Percentiles rank a stretch among this genome's conserved stretches.
Conservation (phyloP, 23 tunicate species). For the Oikopleura vanhoeffeni region DNA sequence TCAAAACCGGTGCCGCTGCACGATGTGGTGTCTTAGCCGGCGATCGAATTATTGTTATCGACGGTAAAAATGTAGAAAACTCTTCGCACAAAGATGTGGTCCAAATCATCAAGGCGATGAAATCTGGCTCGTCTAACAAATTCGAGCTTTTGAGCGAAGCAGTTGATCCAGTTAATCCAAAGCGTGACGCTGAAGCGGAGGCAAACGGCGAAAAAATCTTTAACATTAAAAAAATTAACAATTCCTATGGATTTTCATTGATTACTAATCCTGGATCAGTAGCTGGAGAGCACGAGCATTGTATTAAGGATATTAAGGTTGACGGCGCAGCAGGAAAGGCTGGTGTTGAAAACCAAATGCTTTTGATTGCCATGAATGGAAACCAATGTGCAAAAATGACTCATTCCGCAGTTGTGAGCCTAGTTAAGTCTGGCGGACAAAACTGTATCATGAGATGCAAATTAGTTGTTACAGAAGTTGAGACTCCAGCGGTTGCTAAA, state of each 20-base stretch:
- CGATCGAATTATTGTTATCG: background rate
- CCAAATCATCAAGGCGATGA: background rate
- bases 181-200: background rate
- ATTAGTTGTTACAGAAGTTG: too few species aligned
- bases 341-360: background rate
- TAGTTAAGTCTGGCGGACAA: background rate
- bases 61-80: slow-evolving; percentile 5
- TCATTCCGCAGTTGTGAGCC: background rate
- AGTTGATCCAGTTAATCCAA: slow-evolving; percentile 10
- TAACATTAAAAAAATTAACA: background rate
- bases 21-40: background rate
- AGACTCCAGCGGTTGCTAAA: too few species aligned
- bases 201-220: background rate
- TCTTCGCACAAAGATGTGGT: background rate
- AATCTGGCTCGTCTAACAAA: background rate
- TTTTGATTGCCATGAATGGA: background rate
- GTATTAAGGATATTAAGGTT: background rate
- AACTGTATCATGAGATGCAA: background rate
- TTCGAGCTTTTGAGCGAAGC: background rate
- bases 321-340: background rate
- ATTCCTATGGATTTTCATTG: background rate
- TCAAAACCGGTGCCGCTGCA: background rate
- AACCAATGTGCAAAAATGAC: background rate
- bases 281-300: background rate
- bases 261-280: background rate